Percentiles rank a stretch among this genome's conserved stretches.
Conservation (phyloP, 2,113 vertebrate species). For the Argyrosomus japonicus region DNA sequence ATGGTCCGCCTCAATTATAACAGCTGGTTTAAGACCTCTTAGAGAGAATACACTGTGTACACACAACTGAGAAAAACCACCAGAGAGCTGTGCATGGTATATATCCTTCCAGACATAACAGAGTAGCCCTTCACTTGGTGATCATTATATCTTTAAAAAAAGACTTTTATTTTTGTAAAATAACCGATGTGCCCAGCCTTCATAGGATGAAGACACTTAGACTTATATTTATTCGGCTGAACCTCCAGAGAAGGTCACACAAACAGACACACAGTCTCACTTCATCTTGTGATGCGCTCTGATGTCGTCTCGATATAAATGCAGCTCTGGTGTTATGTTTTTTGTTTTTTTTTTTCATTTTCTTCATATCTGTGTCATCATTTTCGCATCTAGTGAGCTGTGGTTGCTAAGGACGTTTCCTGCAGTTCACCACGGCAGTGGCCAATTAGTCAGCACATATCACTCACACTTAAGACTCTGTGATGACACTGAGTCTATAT, state of each 20-base stretch:
- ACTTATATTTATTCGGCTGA: neutral
- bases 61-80: neutral
- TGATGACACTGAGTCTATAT: neutral
- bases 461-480: neutral
- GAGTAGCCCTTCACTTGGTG: neutral
- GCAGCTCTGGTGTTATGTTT: conserved; percentile 1
- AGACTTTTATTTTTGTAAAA: neutral
- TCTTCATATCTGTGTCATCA: conserved; percentile 3
- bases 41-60: neutral
- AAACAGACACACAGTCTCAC: neutral
- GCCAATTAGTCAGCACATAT: conserved; percentile 44
- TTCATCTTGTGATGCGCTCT: neutral
- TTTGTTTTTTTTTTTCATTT: neutral
- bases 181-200: too few relatives aligned
- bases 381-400: conserved; percentile 29
- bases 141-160: neutral
- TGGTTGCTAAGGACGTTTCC: conserved; percentile 31
- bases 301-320: conserved; percentile 9
- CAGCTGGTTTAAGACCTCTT: conserved; percentile 1
- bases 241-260: neutral
- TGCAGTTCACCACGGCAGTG: conserved; percentile 12
- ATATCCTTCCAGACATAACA: neutral
- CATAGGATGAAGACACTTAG: neutral
- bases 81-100: neutral
- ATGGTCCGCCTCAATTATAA: conserved; percentile 9